Base-by-base conservation (phyloP, 2,113 vertebrate genomes). In the Callaeas wilsoni region DNA sequence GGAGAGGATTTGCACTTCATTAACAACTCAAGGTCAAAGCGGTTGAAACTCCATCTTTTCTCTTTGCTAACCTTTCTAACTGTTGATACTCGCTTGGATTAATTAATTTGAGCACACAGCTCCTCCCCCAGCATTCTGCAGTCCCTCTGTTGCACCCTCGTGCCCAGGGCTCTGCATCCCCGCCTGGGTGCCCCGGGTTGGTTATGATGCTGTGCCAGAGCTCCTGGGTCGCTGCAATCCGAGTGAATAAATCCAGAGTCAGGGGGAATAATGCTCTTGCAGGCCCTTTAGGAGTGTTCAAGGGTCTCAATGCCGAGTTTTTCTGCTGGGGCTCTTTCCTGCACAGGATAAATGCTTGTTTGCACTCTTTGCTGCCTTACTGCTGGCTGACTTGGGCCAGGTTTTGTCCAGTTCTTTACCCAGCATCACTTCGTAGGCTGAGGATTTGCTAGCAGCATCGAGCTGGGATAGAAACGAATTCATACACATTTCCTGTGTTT, bases 231-330 rank as follows among this genome's bases (percentile, higher is more conserved):
- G 2, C 27, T 44, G 84, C 44, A n/a, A 14, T 13, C 33, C 27
- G 6, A 3, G n/a, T 0, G 1, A 7, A 7, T 5, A 26, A 68
- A 49, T 3, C 18, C 41, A 12, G 23, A 29, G 13, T 6, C 49
- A 22, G 71, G 11, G 13, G 63, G 37, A 62, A 15, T 1, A 8
- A 13, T 7, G 17, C 8, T 39, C 23, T 18, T 56, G 26, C 18
- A 37, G 57, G 42, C 16, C 23, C 4, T 50, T 62, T 18, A 1
- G 12, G 27, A 30, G 6, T 1, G 17, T 25, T 52, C 18, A 49
- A 1, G 73, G 68, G 3, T 35, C 25, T 39, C 33, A 35, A 32
- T 3, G 2, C 7, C 44, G 39, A 59, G 6, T 53, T 87, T 9
- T 13, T 39, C 27, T 39, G 12, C 52, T 53, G 50, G 33, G 9